Percentiles rank a stretch among this genome's conserved stretches.
Conservation (phyloP, 2,113 vertebrate species). For the Castor canadensis region DNA sequence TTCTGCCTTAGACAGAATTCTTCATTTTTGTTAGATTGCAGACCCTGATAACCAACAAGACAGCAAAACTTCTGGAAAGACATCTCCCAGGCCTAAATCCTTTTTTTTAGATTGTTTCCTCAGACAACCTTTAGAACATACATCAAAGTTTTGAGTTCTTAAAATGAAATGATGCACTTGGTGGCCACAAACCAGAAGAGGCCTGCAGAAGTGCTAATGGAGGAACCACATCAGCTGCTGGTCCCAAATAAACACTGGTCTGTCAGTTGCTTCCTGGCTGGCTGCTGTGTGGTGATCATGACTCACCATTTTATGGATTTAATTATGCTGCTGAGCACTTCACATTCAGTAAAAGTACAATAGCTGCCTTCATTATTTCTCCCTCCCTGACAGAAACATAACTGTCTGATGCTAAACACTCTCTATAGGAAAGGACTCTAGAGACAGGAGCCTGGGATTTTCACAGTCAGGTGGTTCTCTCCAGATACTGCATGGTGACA, state of each 20-base stretch:
- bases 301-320: constrained; percentile 50
- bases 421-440: background rate
- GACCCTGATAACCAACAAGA: background rate
- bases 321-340: constrained; percentile 2
- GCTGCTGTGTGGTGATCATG: background rate
- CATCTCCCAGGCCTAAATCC: constrained; percentile 32
- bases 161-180: background rate
- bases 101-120: constrained; percentile 39
- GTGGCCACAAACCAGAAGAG: background rate
- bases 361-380: constrained; percentile 52
- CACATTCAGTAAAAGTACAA: background rate
- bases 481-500: background rate
- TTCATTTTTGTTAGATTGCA: background rate
- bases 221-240: background rate
- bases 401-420: constrained; percentile 2
- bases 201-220: background rate
- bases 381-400: constrained; percentile 24
- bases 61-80: constrained; percentile 56
- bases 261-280: background rate
- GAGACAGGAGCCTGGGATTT: background rate
- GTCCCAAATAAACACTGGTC: background rate
- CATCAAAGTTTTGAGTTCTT: background rate
- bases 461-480: background rate
- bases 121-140: constrained; percentile 28
- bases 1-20: background rate